These are phyloP conservation scores for Crossaster papposus DNA, from an alignment of 53 echinoderm and acorn worm species.

Conservation along the genomic window DNA sequence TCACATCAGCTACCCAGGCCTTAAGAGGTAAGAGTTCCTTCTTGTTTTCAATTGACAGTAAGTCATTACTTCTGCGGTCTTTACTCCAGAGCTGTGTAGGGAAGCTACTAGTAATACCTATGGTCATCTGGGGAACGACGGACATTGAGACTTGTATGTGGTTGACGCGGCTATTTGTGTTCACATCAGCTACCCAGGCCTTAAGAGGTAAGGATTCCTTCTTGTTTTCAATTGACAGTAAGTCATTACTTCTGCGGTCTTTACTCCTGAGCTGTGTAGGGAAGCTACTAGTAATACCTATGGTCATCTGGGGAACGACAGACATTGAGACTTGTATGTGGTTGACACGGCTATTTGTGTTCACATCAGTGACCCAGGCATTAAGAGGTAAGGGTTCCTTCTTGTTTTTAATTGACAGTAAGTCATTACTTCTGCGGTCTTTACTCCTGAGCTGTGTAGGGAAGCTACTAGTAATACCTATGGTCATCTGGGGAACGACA, in stretches of 20 bases:
- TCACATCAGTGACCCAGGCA: conserved; percentile 83
- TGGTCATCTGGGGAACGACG: conserved; percentile 94
- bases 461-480: conserved; percentile 94
- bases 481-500: conserved; percentile 94
- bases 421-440: conserved; percentile 63
- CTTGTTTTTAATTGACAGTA: conserved; percentile 53
- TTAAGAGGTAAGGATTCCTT: conserved; percentile 68
- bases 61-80: conserved; percentile 63
- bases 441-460: conserved; percentile 84
- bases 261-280: conserved; percentile 84
- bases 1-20: conserved; percentile 81
- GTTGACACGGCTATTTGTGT: conserved; percentile 84
- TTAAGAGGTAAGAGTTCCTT: too few relatives aligned
- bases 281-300: conserved; percentile 93
- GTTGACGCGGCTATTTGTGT: conserved; percentile 84
- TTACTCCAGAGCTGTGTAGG: conserved; percentile 83
- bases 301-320: conserved; percentile 92
- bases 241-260: conserved; percentile 63
- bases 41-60: conserved; percentile 53
- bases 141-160: conserved; percentile 76
- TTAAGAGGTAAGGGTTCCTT: conserved; percentile 82
- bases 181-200: conserved; percentile 79
- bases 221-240: too few relatives aligned
- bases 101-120: conserved; percentile 94
- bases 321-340: conserved; percentile 77